Percentiles rank a stretch among this genome's conserved stretches.
phyloP scores from a whole-genome alignment of 2,113 vertebrate species.

The Neotragus pygmaeus region DNA sequence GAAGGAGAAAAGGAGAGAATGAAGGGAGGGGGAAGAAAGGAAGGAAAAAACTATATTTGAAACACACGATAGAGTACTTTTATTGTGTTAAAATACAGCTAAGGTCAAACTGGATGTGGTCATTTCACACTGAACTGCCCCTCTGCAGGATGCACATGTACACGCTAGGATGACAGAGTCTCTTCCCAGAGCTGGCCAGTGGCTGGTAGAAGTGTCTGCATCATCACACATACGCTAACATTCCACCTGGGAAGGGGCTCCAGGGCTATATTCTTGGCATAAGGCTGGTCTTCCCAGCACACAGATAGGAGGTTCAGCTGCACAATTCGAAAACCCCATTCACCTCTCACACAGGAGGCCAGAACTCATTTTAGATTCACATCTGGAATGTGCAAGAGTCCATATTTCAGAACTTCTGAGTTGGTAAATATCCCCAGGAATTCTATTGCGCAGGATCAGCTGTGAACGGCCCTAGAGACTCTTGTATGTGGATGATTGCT shows the following conservation, averaged over 20 bases:
- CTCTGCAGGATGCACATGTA: background rate
- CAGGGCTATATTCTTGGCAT: background rate
- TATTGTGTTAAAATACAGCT: background rate
- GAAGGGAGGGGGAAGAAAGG: background rate
- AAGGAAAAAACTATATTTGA: background rate
- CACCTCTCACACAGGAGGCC: background rate
- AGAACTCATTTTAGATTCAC: background rate
- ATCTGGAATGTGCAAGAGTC: background rate
- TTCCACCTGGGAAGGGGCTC: background rate
- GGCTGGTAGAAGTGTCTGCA: background rate
- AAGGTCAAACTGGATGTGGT: background rate
- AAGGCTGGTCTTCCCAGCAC: background rate
- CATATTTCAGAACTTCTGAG: background rate
- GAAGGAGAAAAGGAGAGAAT: background rate
- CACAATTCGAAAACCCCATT: background rate
- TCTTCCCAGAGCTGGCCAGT: background rate
- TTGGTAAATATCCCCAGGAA: background rate
- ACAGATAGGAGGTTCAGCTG: background rate
- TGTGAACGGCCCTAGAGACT: background rate
- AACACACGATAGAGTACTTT: background rate
- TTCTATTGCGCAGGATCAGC: background rate
- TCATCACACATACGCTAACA: background rate
- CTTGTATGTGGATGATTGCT: background rate
- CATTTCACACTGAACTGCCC: background rate
- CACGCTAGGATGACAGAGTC: fast-evolving